These are phyloP conservation scores for Pangasius sanitwongsei DNA, from an alignment of 2,797 vertebrate genomes.

Conservation along the genomic window DNA sequence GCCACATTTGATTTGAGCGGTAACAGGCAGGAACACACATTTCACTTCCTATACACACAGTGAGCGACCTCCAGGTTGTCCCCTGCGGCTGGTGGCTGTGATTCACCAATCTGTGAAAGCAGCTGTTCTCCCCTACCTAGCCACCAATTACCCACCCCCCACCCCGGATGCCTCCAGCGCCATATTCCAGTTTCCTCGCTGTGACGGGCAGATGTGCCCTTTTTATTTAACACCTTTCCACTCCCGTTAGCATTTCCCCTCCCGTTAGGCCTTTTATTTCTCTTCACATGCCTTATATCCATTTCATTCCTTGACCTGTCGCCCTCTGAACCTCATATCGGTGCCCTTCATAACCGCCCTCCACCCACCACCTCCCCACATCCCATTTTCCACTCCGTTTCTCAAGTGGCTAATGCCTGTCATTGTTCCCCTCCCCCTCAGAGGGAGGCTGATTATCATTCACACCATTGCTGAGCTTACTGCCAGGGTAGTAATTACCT, in stretches of 20 bases:
- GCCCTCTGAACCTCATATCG: slow-evolving; percentile 12
- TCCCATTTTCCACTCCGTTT: background rate
- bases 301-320: slow-evolving; percentile 25
- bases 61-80: background rate
- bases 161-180: background rate
- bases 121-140: background rate
- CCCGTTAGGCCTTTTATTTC: background rate
- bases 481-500: slow-evolving; percentile 62
- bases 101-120: background rate
- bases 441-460: slow-evolving; percentile 60
- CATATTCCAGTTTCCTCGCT: slow-evolving; percentile 27
- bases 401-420: slow-evolving; percentile 33
- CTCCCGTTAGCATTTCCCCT: background rate
- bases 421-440: slow-evolving; percentile 10
- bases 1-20: slow-evolving; percentile 36
- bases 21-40: slow-evolving; percentile 31
- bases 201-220: slow-evolving; percentile 31
- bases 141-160: background rate
- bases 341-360: background rate
- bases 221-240: slow-evolving; percentile 4
- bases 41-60: slow-evolving; percentile 37
- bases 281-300: slow-evolving; percentile 23
- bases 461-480: slow-evolving; percentile 43
- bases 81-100: background rate
- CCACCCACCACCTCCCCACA: background rate